These are phyloP conservation scores for Lasioglossum oenotherae DNA, from an alignment of 2,888 invertebrate genomes.

Conservation along the genomic window DNA sequence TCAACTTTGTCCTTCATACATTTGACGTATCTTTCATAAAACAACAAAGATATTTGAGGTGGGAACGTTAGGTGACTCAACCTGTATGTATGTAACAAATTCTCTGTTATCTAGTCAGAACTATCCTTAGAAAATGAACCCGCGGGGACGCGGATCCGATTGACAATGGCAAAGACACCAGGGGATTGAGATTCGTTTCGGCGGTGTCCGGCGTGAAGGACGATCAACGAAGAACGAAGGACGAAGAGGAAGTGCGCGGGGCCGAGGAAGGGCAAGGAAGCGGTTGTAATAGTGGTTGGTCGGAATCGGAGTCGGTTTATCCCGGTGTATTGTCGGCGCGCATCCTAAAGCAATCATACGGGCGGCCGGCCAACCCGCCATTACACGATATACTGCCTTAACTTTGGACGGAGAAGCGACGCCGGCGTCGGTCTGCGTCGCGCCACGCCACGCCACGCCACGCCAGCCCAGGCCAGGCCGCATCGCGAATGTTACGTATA, in stretches of 20 bases:
- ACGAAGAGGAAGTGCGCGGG: conserved; percentile 10
- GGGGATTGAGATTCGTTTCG: conserved; percentile 2
- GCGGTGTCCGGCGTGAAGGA: conserved; percentile 15
- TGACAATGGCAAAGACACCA: background rate
- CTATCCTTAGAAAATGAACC: background rate
- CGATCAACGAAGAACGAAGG: background rate
- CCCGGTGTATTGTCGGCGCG: conserved; percentile 76
- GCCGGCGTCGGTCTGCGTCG: conserved; percentile 22
- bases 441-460: conserved; percentile 57
- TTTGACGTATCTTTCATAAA: too few species aligned
- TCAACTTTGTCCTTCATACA: too few species aligned
- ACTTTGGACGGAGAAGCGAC: conserved; percentile 68
- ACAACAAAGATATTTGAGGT: too few species aligned
- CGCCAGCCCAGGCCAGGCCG: conserved; percentile 45
- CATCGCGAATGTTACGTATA: conserved; percentile 80
- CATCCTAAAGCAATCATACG: conserved; percentile 84
- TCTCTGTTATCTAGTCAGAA: too few species aligned
- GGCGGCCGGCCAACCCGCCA: conserved; percentile 75
- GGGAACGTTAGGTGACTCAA: too few species aligned
- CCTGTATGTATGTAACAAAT: background rate
- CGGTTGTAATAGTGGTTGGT: conserved; percentile 49
- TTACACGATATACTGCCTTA: conserved; percentile 74
- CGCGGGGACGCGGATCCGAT: background rate
- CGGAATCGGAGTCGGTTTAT: conserved; percentile 75
- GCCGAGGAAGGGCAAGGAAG: conserved; percentile 6